Base-by-base conservation (phyloP, 2,113 vertebrate species). In the Urocitellus parryii region DNA sequence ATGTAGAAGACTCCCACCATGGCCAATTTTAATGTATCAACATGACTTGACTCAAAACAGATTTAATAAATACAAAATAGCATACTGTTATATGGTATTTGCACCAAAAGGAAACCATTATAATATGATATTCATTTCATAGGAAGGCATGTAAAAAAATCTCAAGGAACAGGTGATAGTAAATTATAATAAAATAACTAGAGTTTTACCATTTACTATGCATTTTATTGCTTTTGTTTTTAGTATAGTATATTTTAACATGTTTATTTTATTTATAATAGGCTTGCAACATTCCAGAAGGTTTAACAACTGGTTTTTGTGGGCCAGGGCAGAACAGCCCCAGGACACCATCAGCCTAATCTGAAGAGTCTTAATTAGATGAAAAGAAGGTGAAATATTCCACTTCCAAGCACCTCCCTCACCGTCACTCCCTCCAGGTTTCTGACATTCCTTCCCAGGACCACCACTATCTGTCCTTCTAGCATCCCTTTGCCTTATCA, bases 401-500 rank as follows among this genome's bases (percentile, higher is more conserved):
- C 4, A 58, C 29, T 65, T 65, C 6, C 32, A 58, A 42, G 34
- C 25, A n/a, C 10, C 16, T 25, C 18, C 2, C 0, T 25, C 8
- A 1, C 8, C 7, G 8, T n/a, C 34, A 18, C 14, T 67, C 32
- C 16, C 29, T 34, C 22, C 39, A 24, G 67, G 20, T 6, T 53
- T 29, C 29, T 37, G 70, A 16, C 1, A 2, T 39, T 83, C 45
- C 20, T 82, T 42, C 42, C 42, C 8, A 16, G 29, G 34, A n/a
- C 14, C 25, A 10, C 24, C 7, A 7, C 22, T 17, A 2, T 42
- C 34, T 39, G 11, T 53, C 58, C 27, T 48, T 63, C 7, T 22
- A n/a, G 18, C n/a, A 58, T 29, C 0, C 7, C 17, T 72, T 27
- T 5, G 4, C 6, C 13, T 7, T 1, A 1, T 34, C 25, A 32